These are phyloP conservation scores for Zootermopsis nevadensis DNA, from an alignment of 2,888 invertebrate species.

Conservation along the genomic window DNA sequence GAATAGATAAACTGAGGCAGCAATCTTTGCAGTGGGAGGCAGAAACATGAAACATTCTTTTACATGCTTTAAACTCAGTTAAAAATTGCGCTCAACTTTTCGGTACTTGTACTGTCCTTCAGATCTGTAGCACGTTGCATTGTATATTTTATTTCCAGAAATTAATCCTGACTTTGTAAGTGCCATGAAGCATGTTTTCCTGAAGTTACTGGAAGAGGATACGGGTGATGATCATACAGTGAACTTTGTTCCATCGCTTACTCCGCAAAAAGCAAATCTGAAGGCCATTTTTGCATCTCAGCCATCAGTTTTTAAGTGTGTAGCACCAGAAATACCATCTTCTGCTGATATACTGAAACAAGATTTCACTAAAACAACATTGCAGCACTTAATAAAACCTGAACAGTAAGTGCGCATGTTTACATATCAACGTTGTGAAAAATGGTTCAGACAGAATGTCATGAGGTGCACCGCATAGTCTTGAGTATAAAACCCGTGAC, in stretches of 20 bases:
- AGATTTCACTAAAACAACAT: constrained; percentile 58
- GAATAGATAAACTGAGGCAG: neutral
- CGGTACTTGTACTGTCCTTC: neutral
- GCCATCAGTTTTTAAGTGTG: constrained; percentile 34
- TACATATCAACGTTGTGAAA: too few relatives aligned
- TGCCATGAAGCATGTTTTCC: constrained; percentile 54
- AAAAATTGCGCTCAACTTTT: neutral
- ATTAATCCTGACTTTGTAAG: neutral
- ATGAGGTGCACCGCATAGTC: too few relatives aligned
- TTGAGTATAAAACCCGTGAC: too few relatives aligned
- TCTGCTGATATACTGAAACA: constrained; percentile 56
- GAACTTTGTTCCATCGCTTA: constrained; percentile 59
- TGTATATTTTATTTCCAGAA: neutral
- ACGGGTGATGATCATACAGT: constrained; percentile 52
- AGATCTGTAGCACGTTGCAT: neutral
- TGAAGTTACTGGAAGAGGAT: constrained; percentile 56
- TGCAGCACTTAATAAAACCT: constrained; percentile 58
- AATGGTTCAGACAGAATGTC: too few relatives aligned
- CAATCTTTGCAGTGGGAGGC: neutral
- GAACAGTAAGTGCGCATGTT: constrained; percentile 57
- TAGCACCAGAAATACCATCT: neutral
- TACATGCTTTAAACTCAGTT: neutral
- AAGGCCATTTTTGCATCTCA: constrained; percentile 56
- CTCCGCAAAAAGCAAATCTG: constrained; percentile 58
- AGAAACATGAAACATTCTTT: neutral